phyloP scores from a whole-genome alignment of 2,113 vertebrate genomes.

The Mirza zaza region DNA sequence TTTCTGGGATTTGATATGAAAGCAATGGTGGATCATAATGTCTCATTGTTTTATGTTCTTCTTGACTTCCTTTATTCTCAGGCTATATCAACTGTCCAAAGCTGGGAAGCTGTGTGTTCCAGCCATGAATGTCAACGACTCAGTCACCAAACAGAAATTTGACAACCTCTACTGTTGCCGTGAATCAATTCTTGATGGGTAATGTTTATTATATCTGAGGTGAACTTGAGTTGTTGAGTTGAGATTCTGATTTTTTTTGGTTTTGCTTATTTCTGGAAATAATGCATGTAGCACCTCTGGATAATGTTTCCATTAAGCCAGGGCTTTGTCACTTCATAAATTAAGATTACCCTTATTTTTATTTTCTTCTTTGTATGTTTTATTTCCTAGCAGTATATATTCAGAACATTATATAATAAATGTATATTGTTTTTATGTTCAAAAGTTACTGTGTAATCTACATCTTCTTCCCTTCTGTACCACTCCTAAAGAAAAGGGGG shows the following conservation, averaged over 20 bases:
- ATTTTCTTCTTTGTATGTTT: not conserved
- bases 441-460: not conserved
- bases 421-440: not conserved
- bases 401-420: not conserved
- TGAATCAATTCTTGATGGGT: conserved; percentile 98
- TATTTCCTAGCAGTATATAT: not conserved
- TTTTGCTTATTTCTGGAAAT: conserved; percentile 55
- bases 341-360: not conserved
- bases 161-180: conserved; percentile 99
- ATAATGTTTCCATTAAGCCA: not conserved
- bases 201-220: conserved; percentile 58
- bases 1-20: conserved; percentile 29
- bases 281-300: conserved; percentile 24
- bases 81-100: conserved; percentile 97
- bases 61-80: conserved; percentile 43
- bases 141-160: conserved; percentile 98
- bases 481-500: not conserved
- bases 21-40: not conserved
- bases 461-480: not conserved
- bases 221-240: conserved; percentile 40
- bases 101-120: conserved; percentile 97
- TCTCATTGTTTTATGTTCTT: not conserved
- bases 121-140: conserved; percentile 99
- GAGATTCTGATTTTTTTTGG: conserved; percentile 3
- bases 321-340: conserved; percentile 29